These are phyloP conservation scores for Silurus asotus DNA, from an alignment of 2,113 vertebrate genomes.

Conservation along the genomic window DNA sequence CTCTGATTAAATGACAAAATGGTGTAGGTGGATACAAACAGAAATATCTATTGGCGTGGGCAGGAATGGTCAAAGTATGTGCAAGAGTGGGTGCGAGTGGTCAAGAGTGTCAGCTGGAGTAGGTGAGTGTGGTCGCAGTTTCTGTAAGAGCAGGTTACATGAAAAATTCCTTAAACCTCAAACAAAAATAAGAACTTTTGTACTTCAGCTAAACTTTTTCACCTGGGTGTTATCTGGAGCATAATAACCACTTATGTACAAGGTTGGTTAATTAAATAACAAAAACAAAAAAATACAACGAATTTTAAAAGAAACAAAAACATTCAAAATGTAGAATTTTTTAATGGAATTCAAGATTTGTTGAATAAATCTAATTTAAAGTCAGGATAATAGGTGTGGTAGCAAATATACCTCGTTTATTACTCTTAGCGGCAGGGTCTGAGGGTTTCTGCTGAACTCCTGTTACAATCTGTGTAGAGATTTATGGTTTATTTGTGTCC, in stretches of 20 bases:
- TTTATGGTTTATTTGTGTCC: neutral
- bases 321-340: neutral
- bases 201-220: neutral
- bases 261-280: neutral
- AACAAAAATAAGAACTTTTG: neutral
- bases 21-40: conserved; percentile 10
- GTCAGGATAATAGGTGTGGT: too few species aligned
- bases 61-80: neutral
- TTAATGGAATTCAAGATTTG: neutral
- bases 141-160: neutral
- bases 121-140: neutral
- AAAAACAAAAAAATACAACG: neutral
- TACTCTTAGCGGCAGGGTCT: neutral
- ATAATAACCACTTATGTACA: neutral
- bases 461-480: neutral
- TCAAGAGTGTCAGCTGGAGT: neutral
- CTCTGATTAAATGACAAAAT: conserved; percentile 7
- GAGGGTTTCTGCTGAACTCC: neutral
- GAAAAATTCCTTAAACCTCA: neutral
- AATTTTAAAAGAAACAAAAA: neutral
- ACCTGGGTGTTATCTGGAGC: neutral
- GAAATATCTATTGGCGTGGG: neutral
- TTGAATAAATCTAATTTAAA: neutral
- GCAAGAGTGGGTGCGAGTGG: neutral
- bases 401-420: neutral